Percentiles rank a stretch among this genome's conserved stretches.
These are phyloP conservation scores for Plestiodon gilberti DNA, from an alignment of 2,113 vertebrate species.

Conservation along the genomic window DNA sequence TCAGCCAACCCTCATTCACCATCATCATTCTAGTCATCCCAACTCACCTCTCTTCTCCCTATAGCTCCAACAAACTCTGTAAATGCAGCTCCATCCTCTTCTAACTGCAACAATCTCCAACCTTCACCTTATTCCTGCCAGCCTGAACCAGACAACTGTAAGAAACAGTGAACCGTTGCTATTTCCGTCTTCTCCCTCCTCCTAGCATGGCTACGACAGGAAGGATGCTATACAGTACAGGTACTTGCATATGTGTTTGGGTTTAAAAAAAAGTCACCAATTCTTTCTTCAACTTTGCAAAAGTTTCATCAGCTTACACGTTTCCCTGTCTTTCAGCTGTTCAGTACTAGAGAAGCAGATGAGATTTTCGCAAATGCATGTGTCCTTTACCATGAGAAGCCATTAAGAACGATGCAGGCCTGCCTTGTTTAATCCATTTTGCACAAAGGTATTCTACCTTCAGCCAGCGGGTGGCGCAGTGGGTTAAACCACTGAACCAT, in stretches of 20 bases:
- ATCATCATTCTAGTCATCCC: background rate
- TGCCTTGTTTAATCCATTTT: background rate
- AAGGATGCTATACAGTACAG: no score
- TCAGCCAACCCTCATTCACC: no score
- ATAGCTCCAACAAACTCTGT: background rate
- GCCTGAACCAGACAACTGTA: background rate
- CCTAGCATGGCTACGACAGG: background rate
- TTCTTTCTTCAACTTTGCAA: background rate
- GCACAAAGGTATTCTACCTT: background rate
- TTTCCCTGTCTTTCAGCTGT: background rate
- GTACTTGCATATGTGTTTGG: background rate
- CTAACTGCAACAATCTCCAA: background rate
- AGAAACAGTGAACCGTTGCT: background rate
- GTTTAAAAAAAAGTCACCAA: background rate
- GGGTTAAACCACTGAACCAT: no score
- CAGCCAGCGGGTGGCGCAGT: background rate
- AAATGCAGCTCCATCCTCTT: no score
- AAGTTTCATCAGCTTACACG: background rate
- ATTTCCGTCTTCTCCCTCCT: background rate
- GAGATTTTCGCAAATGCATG: background rate
- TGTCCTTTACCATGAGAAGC: no score
- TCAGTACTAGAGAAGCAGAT: background rate
- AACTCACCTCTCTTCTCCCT: background rate
- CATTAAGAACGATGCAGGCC: background rate
- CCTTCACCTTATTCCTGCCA: background rate